Percentiles rank a stretch among this genome's conserved stretches.
These are phyloP conservation scores for Xerus inauris DNA, from an alignment of 2,113 vertebrate species.

Conservation along the genomic window DNA sequence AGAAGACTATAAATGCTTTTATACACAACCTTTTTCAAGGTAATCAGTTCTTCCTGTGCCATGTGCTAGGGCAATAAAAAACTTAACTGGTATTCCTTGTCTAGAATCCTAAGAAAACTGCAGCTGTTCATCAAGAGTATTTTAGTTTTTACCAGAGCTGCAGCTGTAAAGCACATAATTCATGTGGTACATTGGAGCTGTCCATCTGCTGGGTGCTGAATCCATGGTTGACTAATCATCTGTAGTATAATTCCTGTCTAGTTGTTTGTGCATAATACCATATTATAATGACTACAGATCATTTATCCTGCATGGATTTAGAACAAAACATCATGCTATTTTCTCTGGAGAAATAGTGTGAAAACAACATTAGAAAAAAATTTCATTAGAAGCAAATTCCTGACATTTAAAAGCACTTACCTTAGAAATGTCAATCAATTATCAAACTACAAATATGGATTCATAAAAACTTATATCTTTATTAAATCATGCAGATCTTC, in stretches of 20 bases:
- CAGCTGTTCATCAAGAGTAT: constrained; percentile 54
- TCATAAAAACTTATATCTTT: background rate
- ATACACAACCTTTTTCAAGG: constrained; percentile 46
- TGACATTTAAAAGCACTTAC: constrained; percentile 5
- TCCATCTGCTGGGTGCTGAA: constrained; percentile 70
- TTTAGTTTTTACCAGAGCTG: background rate
- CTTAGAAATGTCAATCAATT: background rate
- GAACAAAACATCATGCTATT: constrained; percentile 54
- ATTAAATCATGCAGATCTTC: background rate
- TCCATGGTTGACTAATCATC: constrained; percentile 76
- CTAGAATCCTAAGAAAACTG: constrained; percentile 56
- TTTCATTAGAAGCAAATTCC: constrained; percentile 23
- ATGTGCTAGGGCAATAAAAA: constrained; percentile 51
- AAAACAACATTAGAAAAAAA: constrained; percentile 47
- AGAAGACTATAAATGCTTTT: constrained; percentile 28
- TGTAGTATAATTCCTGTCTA: constrained; percentile 67
- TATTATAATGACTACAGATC: constrained; percentile 67
- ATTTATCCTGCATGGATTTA: constrained; percentile 48
- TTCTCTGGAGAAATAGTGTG: constrained; percentile 60
- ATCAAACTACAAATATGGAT: background rate
- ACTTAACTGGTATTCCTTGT: constrained; percentile 42
- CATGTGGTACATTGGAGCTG: constrained; percentile 20
- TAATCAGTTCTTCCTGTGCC: constrained; percentile 48
- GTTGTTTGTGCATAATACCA: constrained; percentile 76
- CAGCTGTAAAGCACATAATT: constrained; percentile 59